Base-by-base conservation (phyloP, 1,140 invertebrate genomes). In the Brachionus koreanus region DNA sequence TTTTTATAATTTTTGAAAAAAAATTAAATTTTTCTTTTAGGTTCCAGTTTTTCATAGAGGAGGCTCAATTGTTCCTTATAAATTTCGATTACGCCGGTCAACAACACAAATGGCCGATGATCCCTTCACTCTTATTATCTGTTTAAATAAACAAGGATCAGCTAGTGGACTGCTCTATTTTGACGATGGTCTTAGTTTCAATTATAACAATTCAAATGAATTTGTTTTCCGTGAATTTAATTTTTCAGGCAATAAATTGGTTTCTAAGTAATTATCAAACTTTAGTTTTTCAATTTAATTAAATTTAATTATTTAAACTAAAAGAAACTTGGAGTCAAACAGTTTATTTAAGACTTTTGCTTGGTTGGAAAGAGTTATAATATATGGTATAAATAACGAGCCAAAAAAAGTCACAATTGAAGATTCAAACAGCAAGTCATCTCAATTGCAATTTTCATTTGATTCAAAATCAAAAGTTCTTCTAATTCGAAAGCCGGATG, bases 21-120 rank as follows among this genome's bases (percentile, higher is more conserved):
- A 5, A 94, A 94, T 13, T 89, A 90, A 67, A 88, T 93, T 13
- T 89, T 91, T n/a, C n/a, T 87, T 92, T 23, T 88, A 95, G 91
- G 94, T 97, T 83, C 96, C 97, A 4, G 94, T 96, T 19, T 99
- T 92, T 89, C 96, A 98, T 89, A 91, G 93, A 84, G 95, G 96
- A 82, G 97, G 97, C n/a, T 91, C 91, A 7, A 95, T 99, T 83
- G 91, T 99, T 57, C 92, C 96, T 0, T 92, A 93, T 61, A 97
- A 97, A 88, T 93, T 97, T 89, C 91, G 97, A 83, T 92, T 94
- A 67, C 91, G 98, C 19, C 91, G 98, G 61, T 92, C 96, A 10
- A 93, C 96, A 0, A 89, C 91, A 5, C 90, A 97, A 0, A 95
- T 94, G 92, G 91, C 91, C 6, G 90, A 95, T 86, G 97, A 99